phyloP scores from a whole-genome alignment of 2,888 invertebrate genomes.

The Seira musarum region DNA sequence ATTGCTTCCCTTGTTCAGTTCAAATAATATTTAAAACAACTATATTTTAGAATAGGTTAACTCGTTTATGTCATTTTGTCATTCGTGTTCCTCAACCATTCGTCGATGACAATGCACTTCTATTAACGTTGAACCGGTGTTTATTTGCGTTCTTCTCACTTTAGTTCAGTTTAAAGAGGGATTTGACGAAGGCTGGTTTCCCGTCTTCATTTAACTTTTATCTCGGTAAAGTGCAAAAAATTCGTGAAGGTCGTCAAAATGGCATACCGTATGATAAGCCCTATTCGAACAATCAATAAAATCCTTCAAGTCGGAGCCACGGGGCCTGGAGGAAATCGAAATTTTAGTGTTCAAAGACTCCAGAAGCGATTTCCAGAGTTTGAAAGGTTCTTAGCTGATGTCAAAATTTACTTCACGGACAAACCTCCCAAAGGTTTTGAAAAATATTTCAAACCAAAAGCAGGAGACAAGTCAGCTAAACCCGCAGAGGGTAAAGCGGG shows the following conservation, averaged over 20 bases:
- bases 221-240: too few relatives aligned
- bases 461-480: constrained; percentile 62
- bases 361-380: constrained; percentile 62
- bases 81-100: too few relatives aligned
- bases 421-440: constrained; percentile 95
- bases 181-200: too few relatives aligned
- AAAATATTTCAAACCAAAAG: constrained; percentile 86
- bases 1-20: too few relatives aligned
- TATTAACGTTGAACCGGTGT: too few relatives aligned
- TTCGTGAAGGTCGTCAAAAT: constrained; percentile 42
- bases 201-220: too few relatives aligned
- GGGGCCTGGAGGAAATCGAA: constrained; percentile 12
- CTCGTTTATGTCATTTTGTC: too few relatives aligned
- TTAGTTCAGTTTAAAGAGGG: too few relatives aligned
- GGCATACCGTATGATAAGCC: constrained; percentile 66
- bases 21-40: too few relatives aligned
- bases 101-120: too few relatives aligned
- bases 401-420: constrained; percentile 72
- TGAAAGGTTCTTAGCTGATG: constrained; percentile 62
- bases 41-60: too few relatives aligned
- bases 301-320: constrained; percentile 16
- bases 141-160: too few relatives aligned
- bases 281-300: constrained; percentile 52
- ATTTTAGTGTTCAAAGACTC: constrained; percentile 42
- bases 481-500: constrained; percentile 70